Evolutionary conservation across 2,888 invertebrate species (phyloP).

Genomic region (Drosophila mayaguana): DNA sequence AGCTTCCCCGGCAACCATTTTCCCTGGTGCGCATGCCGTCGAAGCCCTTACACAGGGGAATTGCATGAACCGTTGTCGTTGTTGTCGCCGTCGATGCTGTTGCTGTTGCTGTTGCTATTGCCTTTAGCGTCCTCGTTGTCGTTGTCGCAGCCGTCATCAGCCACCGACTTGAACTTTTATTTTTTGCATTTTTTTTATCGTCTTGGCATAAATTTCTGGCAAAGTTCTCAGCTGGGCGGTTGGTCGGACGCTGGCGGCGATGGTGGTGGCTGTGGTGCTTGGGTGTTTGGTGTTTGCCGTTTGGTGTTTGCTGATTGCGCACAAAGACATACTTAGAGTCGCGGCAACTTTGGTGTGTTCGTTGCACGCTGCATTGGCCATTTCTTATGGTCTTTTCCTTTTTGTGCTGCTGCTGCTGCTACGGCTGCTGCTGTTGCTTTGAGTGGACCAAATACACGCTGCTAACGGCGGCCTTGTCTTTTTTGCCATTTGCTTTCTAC

Average conservation of each 20-base stretch:
- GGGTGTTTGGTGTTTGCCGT: conserved; percentile 24
- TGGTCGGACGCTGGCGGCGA: conserved; percentile 6
- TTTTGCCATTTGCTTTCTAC: conserved; percentile 42
- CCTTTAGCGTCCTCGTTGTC: conserved; percentile 8
- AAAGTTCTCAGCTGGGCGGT: conserved; percentile 33
- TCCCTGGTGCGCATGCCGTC: conserved; percentile 67
- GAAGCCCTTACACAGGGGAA: conserved; percentile 57
- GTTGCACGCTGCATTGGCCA: conserved; percentile 43
- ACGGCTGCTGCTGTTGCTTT: conserved; percentile 33
- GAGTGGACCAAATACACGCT: conserved; percentile 55
- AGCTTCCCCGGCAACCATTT: conserved; percentile 81
- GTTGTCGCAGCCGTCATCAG: conserved; percentile 23
- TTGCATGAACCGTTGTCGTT: conserved; percentile 20
- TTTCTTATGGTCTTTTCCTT: conserved; percentile 39
- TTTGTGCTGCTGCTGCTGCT: conserved; percentile 25
- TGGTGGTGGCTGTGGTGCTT: conserved; percentile 19
- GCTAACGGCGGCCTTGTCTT: conserved; percentile 48
- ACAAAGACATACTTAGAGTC: conserved; percentile 44
- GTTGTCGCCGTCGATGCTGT: not conserved
- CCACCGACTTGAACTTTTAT: conserved; percentile 44
- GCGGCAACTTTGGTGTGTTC: conserved; percentile 46
- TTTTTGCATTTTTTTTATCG: conserved; percentile 23
- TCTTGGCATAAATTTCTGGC: conserved; percentile 59
- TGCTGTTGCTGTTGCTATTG: not conserved
- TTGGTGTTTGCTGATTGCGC: conserved; percentile 32